Evolutionary conservation across 2,888 invertebrate species (phyloP), one percentile per base, ranked within the genome.

Genomic region (Nymphalis urticae): DNA sequence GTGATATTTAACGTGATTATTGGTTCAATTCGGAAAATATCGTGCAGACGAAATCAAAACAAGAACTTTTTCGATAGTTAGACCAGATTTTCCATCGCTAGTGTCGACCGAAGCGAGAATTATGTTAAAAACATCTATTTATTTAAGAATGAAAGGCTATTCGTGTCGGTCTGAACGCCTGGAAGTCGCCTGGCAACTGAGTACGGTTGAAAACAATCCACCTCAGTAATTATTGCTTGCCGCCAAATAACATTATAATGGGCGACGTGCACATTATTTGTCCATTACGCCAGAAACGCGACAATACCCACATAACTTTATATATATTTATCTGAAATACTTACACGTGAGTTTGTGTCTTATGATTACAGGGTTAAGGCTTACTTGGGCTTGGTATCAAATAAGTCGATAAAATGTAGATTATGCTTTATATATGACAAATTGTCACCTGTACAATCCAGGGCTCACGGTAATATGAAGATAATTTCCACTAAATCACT

Each of bases 161-260:
- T 61, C 64, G 53, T 70, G 56, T 66, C 58, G 32, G 17, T 54
- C 27, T 24, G 53, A 21, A 27, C 47, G 65, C 54, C 62, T 54
- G 60, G 66, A 73, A 72, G 70, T 68, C 64, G 66, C 64, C 58
- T 69, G 64, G 70, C 72, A 68, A 71, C 71, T 32, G 60, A 60
- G 36, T 48, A 53, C 48, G 61, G 65, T 48, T 56, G 62, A 72
- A 73, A 70, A 73, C 68, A 72, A 69, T 69, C 69, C 63, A 71
- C 79, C 76, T 79, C 73, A 77, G 83, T 82, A 84, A 85, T 88
- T 85, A 87, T 85, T 83, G 82, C 82, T 84, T 82, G 81, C 82
- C 85, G 83, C 86, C 88, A 88, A 90, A 90, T 83, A 89, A 86
- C 86, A 85, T 88, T 89, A 86, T 90, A 89, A 90, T 90, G 84